phyloP scores from a whole-genome alignment of 2,888 invertebrate genomes.

The Heteromyza rotundicornis region DNA sequence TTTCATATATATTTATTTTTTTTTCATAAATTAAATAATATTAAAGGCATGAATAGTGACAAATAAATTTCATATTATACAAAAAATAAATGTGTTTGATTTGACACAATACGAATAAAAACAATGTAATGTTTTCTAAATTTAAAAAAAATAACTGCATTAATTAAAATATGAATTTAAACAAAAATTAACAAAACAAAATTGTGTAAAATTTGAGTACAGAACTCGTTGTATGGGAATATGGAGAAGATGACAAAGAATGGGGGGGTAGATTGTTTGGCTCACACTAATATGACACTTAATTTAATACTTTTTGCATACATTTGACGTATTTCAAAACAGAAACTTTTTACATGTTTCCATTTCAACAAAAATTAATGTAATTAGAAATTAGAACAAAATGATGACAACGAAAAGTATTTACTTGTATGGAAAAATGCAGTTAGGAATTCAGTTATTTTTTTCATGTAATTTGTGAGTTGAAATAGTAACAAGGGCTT shows the following conservation, averaged over 20 bases:
- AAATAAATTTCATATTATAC: not conserved
- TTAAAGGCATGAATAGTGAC: not conserved
- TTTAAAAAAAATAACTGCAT: not conserved
- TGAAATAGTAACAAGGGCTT: no score
- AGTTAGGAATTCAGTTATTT: no score
- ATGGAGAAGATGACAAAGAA: conserved; percentile 10
- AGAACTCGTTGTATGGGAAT: not conserved
- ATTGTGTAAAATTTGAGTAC: not conserved
- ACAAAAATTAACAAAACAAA: conserved; percentile 7
- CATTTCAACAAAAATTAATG: no score
- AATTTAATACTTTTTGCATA: conserved; percentile 55
- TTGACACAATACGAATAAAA: not conserved
- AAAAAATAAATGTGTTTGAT: not conserved
- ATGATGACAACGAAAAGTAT: no score
- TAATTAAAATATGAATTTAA: conserved; percentile 13
- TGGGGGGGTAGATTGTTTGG: no score
- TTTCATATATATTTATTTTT: not conserved
- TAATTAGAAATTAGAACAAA: no score
- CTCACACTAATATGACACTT: conserved; percentile 58
- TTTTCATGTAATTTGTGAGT: no score
- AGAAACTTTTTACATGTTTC: no score
- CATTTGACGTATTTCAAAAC: not conserved
- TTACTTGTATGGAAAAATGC: no score
- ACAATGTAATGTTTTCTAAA: not conserved
- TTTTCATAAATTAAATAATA: not conserved